Conservation (phyloP, 2,113 vertebrate genomes). For the Arothron firmamentum region DNA sequence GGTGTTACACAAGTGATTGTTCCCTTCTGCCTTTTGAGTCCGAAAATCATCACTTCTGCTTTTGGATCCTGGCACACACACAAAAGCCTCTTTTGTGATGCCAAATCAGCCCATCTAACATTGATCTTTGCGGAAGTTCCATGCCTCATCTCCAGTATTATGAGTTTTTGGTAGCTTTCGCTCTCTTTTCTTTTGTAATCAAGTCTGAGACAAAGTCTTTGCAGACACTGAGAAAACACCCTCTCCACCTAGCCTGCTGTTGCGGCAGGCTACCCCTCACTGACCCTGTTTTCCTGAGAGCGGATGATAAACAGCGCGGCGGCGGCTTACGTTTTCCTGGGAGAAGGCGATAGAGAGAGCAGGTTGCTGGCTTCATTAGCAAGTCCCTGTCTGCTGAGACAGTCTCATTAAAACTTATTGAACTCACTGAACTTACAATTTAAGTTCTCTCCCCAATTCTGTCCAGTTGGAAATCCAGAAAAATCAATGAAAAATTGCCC, state of each 20-base stretch:
- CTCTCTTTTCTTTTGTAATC: neutral
- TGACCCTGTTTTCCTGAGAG: slow-evolving; percentile 51
- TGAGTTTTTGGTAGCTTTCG: neutral
- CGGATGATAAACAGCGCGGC: slow-evolving; percentile 46
- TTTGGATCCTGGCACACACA: slow-evolving; percentile 5
- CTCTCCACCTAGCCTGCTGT: slow-evolving; percentile 10
- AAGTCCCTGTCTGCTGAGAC: slow-evolving; percentile 15
- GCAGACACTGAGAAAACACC: neutral
- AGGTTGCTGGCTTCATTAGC: slow-evolving; percentile 25
- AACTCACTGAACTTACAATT: slow-evolving; percentile 9
- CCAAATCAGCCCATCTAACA: slow-evolving; percentile 6
- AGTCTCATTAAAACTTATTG: slow-evolving; percentile 21
- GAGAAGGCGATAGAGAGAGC: slow-evolving; percentile 24
- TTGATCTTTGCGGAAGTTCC: slow-evolving; percentile 2
- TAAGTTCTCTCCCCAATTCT: too few species aligned
- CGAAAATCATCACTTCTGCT: slow-evolving; percentile 26
- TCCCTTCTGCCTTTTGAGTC: slow-evolving; percentile 7
- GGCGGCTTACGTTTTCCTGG: slow-evolving; percentile 35
- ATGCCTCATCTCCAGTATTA: neutral
- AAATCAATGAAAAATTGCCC: neutral
- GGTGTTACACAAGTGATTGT: slow-evolving; percentile 24
- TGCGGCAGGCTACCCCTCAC: slow-evolving; percentile 52
- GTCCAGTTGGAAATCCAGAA: neutral
- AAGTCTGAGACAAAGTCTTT: slow-evolving; percentile 2
- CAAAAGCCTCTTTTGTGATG: slow-evolving; percentile 21